Percentiles rank a stretch among this genome's conserved stretches.
phyloP scores from a whole-genome alignment of 2,113 vertebrate genomes.

The Mustelus asterias region DNA sequence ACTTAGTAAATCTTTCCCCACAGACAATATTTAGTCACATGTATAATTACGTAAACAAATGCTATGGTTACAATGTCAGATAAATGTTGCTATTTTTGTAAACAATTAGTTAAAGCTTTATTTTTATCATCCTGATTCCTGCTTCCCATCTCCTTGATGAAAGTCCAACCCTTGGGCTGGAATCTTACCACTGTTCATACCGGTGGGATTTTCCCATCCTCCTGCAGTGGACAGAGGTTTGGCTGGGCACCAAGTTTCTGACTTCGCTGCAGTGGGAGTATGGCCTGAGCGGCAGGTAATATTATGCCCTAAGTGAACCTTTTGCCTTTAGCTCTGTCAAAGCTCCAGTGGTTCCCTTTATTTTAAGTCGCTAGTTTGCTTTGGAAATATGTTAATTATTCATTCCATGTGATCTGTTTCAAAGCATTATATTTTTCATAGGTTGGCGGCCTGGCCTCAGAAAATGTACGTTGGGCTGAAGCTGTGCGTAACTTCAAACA shows the following conservation, averaged over 20 bases:
- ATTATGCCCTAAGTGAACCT: no score
- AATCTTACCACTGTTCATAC: no score
- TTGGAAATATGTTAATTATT: not conserved
- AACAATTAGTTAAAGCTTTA: not conserved
- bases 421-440: constrained; percentile 44
- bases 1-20: not conserved
- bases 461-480: constrained; percentile 87
- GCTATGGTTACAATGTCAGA: not conserved
- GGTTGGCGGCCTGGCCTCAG: constrained; percentile 82
- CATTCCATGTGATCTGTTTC: not conserved
- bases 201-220: no score
- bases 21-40: not conserved
- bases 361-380: not conserved
- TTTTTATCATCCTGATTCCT: not conserved
- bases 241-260: no score
- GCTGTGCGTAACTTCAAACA: constrained; percentile 66
- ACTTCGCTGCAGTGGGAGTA: no score
- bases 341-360: not conserved
- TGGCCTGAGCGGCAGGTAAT: no score
- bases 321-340: not conserved
- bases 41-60: not conserved
- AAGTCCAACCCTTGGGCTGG: no score
- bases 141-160: no score
- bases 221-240: no score
- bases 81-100: not conserved